Conservation (phyloP, 2,113 vertebrate genomes). For the Cynocephalus volans region DNA sequence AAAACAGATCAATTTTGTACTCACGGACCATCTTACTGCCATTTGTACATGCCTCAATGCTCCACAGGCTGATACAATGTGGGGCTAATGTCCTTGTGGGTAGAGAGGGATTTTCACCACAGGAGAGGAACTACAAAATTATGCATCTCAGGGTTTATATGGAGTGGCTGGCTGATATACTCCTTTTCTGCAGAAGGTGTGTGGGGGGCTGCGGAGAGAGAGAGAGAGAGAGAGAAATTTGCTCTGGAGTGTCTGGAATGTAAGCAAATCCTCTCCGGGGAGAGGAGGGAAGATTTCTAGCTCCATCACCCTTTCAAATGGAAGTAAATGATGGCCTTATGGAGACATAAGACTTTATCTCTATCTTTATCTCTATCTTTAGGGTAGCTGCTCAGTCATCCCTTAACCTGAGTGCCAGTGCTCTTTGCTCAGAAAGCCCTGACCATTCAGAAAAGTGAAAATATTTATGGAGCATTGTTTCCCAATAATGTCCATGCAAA, state of each 20-base stretch:
- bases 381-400: background rate
- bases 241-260: background rate
- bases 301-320: background rate
- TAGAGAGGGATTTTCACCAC: background rate
- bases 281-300: background rate
- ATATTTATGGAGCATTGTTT: background rate
- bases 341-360: background rate
- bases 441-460: background rate
- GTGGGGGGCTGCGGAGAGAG: background rate
- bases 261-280: background rate
- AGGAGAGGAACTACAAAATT: background rate
- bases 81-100: background rate
- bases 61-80: background rate
- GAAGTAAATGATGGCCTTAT: conserved; percentile 2
- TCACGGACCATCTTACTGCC: background rate
- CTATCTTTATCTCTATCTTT: background rate
- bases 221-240: background rate
- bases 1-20: background rate
- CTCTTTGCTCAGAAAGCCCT: background rate
- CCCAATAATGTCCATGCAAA: background rate
- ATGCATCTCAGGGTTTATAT: background rate
- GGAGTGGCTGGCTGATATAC: background rate
- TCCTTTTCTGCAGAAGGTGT: background rate
- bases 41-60: background rate
- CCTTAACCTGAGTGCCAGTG: background rate